A percentile compares a stretch with the other conserved stretches of the same genome.
Evolutionary conservation across 2,888 invertebrate genomes (phyloP).

Genomic region (Copidosoma aretas): DNA sequence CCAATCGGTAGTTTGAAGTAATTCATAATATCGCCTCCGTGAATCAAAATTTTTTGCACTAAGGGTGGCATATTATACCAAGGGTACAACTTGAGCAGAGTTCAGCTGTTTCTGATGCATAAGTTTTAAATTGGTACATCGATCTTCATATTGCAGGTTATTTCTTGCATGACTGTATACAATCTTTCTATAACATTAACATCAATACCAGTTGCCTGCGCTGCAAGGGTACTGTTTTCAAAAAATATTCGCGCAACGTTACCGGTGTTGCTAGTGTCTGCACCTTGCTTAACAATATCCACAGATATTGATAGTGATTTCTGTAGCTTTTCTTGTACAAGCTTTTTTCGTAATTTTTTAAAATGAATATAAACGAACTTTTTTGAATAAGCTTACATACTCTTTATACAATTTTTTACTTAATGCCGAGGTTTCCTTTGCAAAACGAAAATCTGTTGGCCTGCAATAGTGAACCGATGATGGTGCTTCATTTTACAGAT

Average conservation of each 20-base stretch:
- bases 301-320: conserved; percentile 20
- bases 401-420: conserved; percentile 12
- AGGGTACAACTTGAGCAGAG: too few relatives aligned
- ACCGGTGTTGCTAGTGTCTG: conserved; percentile 19
- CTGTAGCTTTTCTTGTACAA: conserved; percentile 14
- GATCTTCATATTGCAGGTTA: too few relatives aligned
- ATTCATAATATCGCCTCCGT: too few relatives aligned
- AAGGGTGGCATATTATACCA: too few relatives aligned
- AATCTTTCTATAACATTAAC: too few relatives aligned
- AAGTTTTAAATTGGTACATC: too few relatives aligned
- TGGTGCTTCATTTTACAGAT: conserved; percentile 29
- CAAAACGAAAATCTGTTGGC: conserved; percentile 26
- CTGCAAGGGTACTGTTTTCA: too few relatives aligned
- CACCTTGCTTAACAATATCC: conserved; percentile 27
- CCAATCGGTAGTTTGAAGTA: too few relatives aligned
- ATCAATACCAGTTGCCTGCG: too few relatives aligned
- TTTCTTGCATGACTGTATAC: too few relatives aligned
- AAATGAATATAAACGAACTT: background rate
- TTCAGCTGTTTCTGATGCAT: too few relatives aligned
- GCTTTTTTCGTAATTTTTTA: conserved; percentile 17
- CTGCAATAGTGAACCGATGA: conserved; percentile 22
- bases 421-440: conserved; percentile 16
- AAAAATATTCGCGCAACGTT: background rate
- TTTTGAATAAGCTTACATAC: conserved; percentile 10
- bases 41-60: too few relatives aligned